Evolutionary conservation across 2,797 vertebrate species (phyloP), one percentile per base, ranked within the genome.

Genomic region (Gymnoscopelus microlampas): DNA sequence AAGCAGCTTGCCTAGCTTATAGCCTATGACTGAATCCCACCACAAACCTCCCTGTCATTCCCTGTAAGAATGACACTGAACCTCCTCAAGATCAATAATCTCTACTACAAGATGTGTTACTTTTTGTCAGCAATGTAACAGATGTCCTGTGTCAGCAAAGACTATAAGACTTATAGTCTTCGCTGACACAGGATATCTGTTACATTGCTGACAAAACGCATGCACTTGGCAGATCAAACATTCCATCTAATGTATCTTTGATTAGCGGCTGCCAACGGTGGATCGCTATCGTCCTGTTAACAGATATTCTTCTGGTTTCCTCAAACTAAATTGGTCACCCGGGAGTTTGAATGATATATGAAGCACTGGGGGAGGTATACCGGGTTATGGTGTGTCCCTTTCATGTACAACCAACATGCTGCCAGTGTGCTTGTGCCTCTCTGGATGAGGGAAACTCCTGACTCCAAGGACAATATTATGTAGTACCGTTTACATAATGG

Each of bases 401-500:
- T 60, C 57, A 67, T 57, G 26, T 14, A 23, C 11, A 13, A 7
- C 14, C 29, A 59, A n/a, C 47, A 35, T 66, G 11, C 53, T 48
- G 35, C 9, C 53, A 51, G 1, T 15, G 29, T 39, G 66, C 65
- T 66, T 65, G 50, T 68, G 7, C 39, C 39, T 44, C 63, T 68
- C 54, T 19, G 9, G 14, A 60, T 51, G 13, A 63, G n/a, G 49
- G 5, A 53, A 53, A 58, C n/a, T 29, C 5, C 5, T 7, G 39
- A 44, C 47, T 14, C 1, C 14, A 32, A 26, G 49, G 66, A 10
- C 57, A 10, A 44, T 44, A 44, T 44, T 2, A 44, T 44, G 39
- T 44, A 44, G 39, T 44, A 44, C 7, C 39, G 9, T 70, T 74
- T 64, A 53, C 57, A 59, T 68, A 74, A 75, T 44, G 49, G 60